Evolutionary conservation across 2,113 vertebrate species (phyloP).

Genomic region (Syrrhaptes paradoxus): DNA sequence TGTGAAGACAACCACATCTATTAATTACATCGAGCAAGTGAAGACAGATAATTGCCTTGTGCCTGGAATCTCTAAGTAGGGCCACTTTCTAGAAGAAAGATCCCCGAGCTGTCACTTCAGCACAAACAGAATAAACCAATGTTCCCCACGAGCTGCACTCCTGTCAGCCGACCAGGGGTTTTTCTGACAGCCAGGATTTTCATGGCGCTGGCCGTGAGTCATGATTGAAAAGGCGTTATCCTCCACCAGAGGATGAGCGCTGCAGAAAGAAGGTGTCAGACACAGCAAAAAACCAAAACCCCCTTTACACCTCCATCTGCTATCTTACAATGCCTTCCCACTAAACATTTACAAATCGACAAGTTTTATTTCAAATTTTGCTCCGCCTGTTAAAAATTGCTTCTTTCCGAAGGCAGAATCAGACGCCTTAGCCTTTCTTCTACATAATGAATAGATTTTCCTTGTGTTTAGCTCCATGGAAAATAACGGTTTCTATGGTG

Average conservation of each 20-base stretch:
- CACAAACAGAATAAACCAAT: background rate
- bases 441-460: background rate
- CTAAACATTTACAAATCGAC: background rate
- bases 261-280: constrained; percentile 27
- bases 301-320: constrained; percentile 32
- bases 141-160: background rate
- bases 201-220: constrained; percentile 24
- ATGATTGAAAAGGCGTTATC: background rate
- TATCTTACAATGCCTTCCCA: background rate
- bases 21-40: constrained; percentile 3
- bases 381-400: background rate
- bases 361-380: background rate
- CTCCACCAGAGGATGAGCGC: constrained; percentile 4
- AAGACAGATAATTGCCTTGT: constrained; percentile 16
- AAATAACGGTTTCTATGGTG: background rate
- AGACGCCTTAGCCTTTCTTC: background rate
- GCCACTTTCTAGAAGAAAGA: background rate
- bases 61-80: constrained; percentile 3
- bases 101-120: background rate
- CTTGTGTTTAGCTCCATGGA: background rate
- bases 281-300: background rate
- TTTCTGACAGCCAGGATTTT: constrained; percentile 4
- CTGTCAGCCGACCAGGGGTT: constrained; percentile 17
- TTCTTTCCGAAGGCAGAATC: background rate
- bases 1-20: background rate